Evolutionary conservation across 64 coral and sea anemone genomes (phyloP).

Genomic region (Montipora sp.): DNA sequence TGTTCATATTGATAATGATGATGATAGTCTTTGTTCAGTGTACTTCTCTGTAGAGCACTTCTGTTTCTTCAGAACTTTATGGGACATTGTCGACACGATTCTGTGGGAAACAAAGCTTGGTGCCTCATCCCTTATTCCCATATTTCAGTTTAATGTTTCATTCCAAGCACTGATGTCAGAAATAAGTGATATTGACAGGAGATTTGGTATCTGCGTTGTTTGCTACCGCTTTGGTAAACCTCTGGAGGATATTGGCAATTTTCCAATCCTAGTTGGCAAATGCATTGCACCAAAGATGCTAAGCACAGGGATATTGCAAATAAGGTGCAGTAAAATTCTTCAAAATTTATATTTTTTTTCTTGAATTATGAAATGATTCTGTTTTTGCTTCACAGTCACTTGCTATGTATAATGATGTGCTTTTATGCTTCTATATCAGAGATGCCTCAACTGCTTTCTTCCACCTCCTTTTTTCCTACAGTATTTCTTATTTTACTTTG

Average conservation of each 20-base stretch:
- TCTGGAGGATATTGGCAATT: constrained; percentile 90
- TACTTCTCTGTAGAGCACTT: constrained; percentile 95
- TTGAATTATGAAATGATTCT: background rate
- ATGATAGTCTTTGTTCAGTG: constrained; percentile 70
- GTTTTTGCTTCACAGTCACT: too few species aligned
- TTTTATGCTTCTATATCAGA: too few species aligned
- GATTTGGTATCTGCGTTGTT: constrained; percentile 89
- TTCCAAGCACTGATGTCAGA: constrained; percentile 97
- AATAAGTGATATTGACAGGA: constrained; percentile 64
- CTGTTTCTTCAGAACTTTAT: constrained; percentile 84
- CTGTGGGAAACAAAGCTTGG: constrained; percentile 90
- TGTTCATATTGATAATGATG: constrained; percentile 60
- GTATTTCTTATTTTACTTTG: too few species aligned
- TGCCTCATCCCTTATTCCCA: constrained; percentile 79
- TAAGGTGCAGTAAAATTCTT: constrained; percentile 64
- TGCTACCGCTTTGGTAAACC: constrained; percentile 85
- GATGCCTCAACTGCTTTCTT: too few species aligned
- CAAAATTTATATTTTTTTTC: background rate
- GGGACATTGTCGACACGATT: constrained; percentile 86
- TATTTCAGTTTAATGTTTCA: constrained; percentile 91
- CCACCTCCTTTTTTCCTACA: too few species aligned
- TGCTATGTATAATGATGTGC: too few species aligned
- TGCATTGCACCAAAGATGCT: constrained; percentile 85
- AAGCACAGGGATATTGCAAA: constrained; percentile 74
- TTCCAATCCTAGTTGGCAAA: constrained; percentile 80